These are phyloP conservation scores for Whitmania pigra DNA, from an alignment of 1,140 invertebrate genomes.

Conservation along the genomic window DNA sequence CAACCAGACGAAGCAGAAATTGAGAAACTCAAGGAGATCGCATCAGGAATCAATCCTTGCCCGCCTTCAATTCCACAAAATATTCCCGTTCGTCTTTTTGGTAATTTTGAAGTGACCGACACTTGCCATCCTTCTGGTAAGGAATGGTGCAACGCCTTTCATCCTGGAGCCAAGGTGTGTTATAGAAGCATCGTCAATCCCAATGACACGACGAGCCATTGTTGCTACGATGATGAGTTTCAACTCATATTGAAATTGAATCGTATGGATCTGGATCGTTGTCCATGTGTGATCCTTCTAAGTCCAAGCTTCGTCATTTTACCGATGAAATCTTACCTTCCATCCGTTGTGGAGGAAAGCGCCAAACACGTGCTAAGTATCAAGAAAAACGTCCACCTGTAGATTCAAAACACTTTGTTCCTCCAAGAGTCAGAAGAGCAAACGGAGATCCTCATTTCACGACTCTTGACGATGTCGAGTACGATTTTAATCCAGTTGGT, in stretches of 20 bases:
- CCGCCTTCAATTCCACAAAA: neutral
- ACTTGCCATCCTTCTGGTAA: constrained; percentile 8
- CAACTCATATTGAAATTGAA: neutral
- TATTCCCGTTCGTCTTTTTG: neutral
- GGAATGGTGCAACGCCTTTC: neutral
- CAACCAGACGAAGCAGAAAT: neutral
- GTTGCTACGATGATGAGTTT: neutral
- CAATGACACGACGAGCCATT: neutral
- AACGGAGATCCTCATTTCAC: constrained; percentile 78
- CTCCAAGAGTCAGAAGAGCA: neutral
- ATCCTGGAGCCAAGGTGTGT: neutral
- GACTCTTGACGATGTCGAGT: constrained; percentile 74
- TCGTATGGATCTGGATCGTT: neutral
- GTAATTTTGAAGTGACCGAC: neutral
- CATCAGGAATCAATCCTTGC: neutral
- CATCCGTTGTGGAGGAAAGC: neutral
- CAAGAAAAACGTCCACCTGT: constrained; percentile 1
- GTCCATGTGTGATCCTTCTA: neutral
- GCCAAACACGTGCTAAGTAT: neutral
- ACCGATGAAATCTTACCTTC: neutral
- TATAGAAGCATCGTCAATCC: constrained; percentile 3
- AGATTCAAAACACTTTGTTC: neutral
- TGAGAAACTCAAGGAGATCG: neutral
- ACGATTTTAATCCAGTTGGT: constrained; percentile 89
- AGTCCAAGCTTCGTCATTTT: neutral